Evolutionary conservation across 2,888 invertebrate genomes (phyloP).

Genomic region (Melikaiella ostensackeni): DNA sequence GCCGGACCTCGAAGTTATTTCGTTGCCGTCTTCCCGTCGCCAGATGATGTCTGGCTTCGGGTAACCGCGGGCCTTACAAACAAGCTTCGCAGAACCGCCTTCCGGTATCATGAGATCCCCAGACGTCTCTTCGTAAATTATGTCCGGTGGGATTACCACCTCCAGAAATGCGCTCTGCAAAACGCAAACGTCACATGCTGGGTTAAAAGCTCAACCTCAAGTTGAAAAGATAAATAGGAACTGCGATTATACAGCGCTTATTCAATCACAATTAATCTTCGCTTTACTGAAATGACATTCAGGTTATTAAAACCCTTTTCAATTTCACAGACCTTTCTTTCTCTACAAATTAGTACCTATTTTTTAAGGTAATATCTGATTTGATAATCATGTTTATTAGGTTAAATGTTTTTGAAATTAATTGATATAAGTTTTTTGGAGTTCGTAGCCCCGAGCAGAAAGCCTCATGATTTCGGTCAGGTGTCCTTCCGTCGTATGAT

Average conservation of each 20-base stretch:
- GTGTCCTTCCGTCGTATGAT: too few species aligned
- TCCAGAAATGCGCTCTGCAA: slow-evolving; percentile 90
- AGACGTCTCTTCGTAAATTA: slow-evolving; percentile 92
- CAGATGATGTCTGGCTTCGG: slow-evolving; percentile 91
- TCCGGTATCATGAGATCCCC: slow-evolving; percentile 97
- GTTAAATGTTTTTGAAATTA: too few species aligned
- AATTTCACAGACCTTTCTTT: neutral
- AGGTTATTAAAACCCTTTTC: neutral
- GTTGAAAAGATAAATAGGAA: neutral
- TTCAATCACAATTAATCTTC: neutral
- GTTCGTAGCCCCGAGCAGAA: too few species aligned
- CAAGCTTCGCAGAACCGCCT: slow-evolving; percentile 91
- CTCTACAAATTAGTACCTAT: too few species aligned
- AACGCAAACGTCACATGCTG: slow-evolving; percentile 31
- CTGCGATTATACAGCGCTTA: neutral
- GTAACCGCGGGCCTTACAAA: slow-evolving; percentile 91
- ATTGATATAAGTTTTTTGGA: too few species aligned
- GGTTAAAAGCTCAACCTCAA: neutral
- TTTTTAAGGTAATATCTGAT: too few species aligned
- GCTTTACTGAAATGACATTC: neutral
- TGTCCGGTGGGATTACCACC: slow-evolving; percentile 95
- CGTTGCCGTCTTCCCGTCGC: slow-evolving; percentile 91
- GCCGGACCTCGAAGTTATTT: slow-evolving; percentile 87
- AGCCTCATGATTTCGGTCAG: too few species aligned
- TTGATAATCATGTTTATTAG: too few species aligned